Conservation (phyloP, 2,797 vertebrate genomes). For the Cephalopachus bancanus region DNA sequence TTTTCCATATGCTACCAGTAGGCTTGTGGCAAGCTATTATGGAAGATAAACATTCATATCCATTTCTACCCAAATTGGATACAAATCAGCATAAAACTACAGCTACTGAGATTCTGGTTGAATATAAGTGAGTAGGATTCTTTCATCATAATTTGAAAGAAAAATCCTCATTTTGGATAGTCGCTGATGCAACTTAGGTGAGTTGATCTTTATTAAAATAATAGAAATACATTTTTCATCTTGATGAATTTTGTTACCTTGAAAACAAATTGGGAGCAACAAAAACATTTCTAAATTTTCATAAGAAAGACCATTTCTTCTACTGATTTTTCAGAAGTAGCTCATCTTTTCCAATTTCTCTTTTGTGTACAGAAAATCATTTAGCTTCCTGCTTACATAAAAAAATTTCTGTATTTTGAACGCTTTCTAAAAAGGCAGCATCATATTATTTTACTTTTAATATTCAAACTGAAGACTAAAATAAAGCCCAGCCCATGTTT, state of each 20-base stretch:
- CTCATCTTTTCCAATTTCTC: constrained; percentile 77
- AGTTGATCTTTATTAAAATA: constrained; percentile 48
- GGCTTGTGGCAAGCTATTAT: constrained; percentile 39
- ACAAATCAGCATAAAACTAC: constrained; percentile 54
- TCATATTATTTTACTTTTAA: constrained; percentile 77
- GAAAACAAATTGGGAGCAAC: constrained; percentile 55
- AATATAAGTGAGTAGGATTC: constrained; percentile 42
- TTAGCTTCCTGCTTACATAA: constrained; percentile 55
- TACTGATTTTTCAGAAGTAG: constrained; percentile 60
- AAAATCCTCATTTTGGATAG: constrained; percentile 44
- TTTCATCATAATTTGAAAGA: constrained; percentile 53
- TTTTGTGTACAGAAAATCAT: constrained; percentile 71
- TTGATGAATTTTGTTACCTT: constrained; percentile 56
- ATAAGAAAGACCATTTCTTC: constrained; percentile 72
- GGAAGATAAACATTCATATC: constrained; percentile 70
- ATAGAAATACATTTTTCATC: background rate
- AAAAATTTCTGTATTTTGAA: constrained; percentile 76
- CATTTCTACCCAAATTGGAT: background rate
- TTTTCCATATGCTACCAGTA: constrained; percentile 69
- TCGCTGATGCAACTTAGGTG: background rate
- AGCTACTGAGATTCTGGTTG: constrained; percentile 22
- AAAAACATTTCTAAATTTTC: constrained; percentile 67
- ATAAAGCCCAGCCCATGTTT: background rate
- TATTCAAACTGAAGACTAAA: constrained; percentile 59
- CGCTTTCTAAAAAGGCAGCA: constrained; percentile 48